A percentile compares a stretch with the other conserved stretches of the same genome.
Evolutionary conservation across 2,113 vertebrate species (phyloP).

Genomic region (Gasterosteus aculeatus): DNA sequence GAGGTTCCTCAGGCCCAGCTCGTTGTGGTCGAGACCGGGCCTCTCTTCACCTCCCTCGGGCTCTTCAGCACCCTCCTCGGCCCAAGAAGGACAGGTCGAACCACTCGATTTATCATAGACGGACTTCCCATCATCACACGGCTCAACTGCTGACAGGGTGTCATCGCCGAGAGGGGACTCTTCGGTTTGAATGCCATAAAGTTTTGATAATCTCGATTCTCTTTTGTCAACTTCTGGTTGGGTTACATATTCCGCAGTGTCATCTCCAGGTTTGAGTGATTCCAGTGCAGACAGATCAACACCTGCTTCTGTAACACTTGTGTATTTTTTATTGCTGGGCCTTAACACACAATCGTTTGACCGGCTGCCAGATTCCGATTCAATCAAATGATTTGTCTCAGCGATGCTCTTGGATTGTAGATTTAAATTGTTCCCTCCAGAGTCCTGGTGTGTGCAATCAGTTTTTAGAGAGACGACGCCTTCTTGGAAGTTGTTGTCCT

Average conservation of each 20-base stretch:
- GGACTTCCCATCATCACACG: slow-evolving; percentile 35
- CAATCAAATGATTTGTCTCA: slow-evolving; percentile 56
- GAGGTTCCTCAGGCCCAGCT: slow-evolving; percentile 77
- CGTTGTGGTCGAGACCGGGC: slow-evolving; percentile 68
- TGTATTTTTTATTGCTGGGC: slow-evolving; percentile 46
- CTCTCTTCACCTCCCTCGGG: slow-evolving; percentile 28
- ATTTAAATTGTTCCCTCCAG: slow-evolving; percentile 49
- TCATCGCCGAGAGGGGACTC: slow-evolving; percentile 27
- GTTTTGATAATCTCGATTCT: slow-evolving; percentile 66
- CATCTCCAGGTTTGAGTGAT: slow-evolving; percentile 44
- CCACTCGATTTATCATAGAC: slow-evolving; percentile 28
- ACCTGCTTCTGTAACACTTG: slow-evolving; percentile 36
- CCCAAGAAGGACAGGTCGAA: slow-evolving; percentile 48
- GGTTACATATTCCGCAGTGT: slow-evolving; percentile 25
- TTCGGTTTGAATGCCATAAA: slow-evolving; percentile 56
- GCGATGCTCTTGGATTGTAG: slow-evolving; percentile 48
- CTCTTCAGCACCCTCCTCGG: slow-evolving; percentile 35
- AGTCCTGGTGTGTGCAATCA: slow-evolving; percentile 60
- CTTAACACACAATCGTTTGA: slow-evolving; percentile 45
- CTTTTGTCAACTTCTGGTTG: slow-evolving; percentile 39
- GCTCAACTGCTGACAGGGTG: slow-evolving; percentile 5
- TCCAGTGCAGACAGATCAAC: slow-evolving; percentile 34
- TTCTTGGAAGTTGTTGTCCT: slow-evolving; percentile 64
- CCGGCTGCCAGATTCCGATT: slow-evolving; percentile 35
- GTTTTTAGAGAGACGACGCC: slow-evolving; percentile 65